A percentile compares a stretch with the other conserved stretches of the same genome.
These are phyloP conservation scores for Liolophura sinensis DNA, from an alignment of 1,140 invertebrate species.

Conservation along the genomic window DNA sequence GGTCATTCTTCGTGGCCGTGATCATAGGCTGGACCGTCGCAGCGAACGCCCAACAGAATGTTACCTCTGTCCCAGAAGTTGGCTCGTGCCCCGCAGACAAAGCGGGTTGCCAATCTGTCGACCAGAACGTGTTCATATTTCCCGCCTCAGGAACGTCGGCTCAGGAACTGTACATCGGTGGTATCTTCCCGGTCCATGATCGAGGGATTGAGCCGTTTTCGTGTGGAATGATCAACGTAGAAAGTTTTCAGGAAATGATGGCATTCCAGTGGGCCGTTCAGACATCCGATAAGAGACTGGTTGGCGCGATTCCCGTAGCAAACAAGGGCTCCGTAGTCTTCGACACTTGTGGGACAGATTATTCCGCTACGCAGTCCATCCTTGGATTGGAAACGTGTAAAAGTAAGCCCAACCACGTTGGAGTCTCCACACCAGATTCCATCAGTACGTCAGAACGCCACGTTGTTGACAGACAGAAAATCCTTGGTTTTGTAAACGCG, in stretches of 20 bases:
- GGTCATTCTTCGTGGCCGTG: no score
- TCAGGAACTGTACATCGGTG: conserved; percentile 34
- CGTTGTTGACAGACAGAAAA: no score
- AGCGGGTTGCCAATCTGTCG: no score
- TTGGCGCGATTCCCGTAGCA: conserved; percentile 5
- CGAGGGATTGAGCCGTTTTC: conserved; percentile 20
- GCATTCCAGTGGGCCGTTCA: conserved; percentile 49
- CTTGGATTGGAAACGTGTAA: conserved; percentile 36
- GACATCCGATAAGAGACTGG: conserved; percentile 12
- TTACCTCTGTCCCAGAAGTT: no score
- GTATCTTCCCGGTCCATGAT: conserved; percentile 37
- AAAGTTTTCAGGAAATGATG: conserved; percentile 33
- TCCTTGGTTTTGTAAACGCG: conserved; percentile 28
- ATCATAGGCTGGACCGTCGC: no score
- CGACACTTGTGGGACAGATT: conserved; percentile 35
- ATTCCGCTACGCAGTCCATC: conserved; percentile 35
- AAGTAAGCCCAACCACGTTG: not conserved
- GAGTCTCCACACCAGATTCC: not conserved
- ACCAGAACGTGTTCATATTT: no score
- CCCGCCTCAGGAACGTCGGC: no score
- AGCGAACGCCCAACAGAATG: no score
- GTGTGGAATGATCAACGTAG: conserved; percentile 6
- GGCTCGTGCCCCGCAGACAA: no score
- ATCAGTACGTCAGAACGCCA: conserved; percentile 14
- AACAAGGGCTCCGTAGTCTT: conserved; percentile 36